Base-by-base conservation (phyloP, 1,140 invertebrate species). In the Aphis craccivora region DNA sequence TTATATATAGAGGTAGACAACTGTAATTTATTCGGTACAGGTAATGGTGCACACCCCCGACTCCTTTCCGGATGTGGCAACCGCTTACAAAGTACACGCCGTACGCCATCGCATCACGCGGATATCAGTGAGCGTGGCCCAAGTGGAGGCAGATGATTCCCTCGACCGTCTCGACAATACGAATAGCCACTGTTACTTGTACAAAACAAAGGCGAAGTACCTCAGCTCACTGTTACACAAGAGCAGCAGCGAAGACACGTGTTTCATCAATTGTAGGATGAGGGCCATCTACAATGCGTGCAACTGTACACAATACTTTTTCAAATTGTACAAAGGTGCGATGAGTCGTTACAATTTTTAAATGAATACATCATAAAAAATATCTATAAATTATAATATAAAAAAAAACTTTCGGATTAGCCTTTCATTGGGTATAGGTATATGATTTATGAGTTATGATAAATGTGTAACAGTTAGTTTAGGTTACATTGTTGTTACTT, bases 241-340 rank as follows among this genome's bases (percentile, higher is more conserved):
- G 23, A 87, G 83, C 30, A 43, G 86, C 48, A 53, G 76, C n/a
- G 91, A 94, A 48, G 55, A 94, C 53, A 94, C 94, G 35, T 94
- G 94, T 43, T 93, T 91, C 37, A 88, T 51, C 67, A 43, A 91
- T 14, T 94, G 94, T 51, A 45, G 94, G 30, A 30, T 91, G 45
- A 55, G 20, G 7, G 67, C 91, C 23, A 93, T 94, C 45, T 86
- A 51, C 88, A 14, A 93, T 0, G 18, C 53, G 14, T 94, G 94
- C 91, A 94, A 94, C 37, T 94, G 94, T 51, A 94, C 92, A 1
- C 94, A 94, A 22, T 94, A 94, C 91, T 94, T 93, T 83, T 94
- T 81, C 86, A 83, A 91, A 40, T 30, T 53, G 40, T 83, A 91
- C 22, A 76, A 55, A 90, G 93, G 94, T 94, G 0, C 14, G 3